These are phyloP conservation scores for Alligator sinensis DNA, from an alignment of 2,113 vertebrate genomes.

Conservation along the genomic window DNA sequence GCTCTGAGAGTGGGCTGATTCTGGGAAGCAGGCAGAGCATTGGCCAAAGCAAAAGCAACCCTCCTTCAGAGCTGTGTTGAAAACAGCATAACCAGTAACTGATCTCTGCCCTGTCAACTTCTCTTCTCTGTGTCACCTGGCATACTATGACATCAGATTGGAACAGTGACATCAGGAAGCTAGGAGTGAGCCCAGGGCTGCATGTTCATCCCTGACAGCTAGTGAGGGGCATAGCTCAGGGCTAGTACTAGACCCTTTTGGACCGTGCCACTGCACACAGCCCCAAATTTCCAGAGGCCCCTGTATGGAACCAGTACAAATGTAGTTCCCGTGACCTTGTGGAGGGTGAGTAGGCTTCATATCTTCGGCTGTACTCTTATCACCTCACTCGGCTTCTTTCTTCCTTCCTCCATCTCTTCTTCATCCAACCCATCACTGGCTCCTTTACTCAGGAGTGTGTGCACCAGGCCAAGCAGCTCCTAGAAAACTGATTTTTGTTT, in stretches of 20 bases:
- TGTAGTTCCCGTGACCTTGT: not conserved
- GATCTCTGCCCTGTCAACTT: not conserved
- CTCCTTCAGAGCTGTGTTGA: not conserved
- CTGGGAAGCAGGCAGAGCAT: too few species aligned
- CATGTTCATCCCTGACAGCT: not conserved
- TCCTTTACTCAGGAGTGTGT: not conserved
- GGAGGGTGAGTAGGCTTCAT: not conserved
- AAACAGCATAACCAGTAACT: not conserved
- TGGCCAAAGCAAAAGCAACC: not conserved
- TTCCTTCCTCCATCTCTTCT: not conserved
- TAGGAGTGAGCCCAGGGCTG: not conserved
- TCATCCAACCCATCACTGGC: not conserved
- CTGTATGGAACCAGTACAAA: not conserved
- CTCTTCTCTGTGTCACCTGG: not conserved
- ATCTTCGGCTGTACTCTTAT: not conserved
- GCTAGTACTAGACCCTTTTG: not conserved
- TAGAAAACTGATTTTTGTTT: not conserved
- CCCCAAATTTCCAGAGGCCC: not conserved
- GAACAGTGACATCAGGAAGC: not conserved
- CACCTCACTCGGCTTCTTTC: not conserved
- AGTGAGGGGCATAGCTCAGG: not conserved
- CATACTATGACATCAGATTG: not conserved
- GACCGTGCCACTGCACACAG: accelerated
- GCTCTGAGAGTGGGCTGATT: not conserved
- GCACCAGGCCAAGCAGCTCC: not conserved